These are phyloP conservation scores for Dasypolia templi DNA, from an alignment of 2,888 invertebrate species.

Conservation along the genomic window DNA sequence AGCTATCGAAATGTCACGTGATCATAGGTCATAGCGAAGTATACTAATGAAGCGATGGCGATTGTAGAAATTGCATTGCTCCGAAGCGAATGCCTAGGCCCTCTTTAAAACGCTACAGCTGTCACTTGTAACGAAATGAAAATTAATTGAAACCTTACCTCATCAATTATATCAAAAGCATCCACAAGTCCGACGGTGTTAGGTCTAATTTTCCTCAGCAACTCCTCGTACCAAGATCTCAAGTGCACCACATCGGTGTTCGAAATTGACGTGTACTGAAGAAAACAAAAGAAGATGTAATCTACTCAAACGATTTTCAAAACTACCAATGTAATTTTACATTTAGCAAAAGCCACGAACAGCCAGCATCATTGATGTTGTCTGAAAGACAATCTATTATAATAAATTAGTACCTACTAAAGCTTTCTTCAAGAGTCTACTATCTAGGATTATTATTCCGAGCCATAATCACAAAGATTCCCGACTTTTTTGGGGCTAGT, in stretches of 20 bases:
- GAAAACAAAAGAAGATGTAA: constrained; percentile 54
- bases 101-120: too few species aligned
- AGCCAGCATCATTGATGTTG: not conserved
- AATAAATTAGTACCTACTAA: not conserved
- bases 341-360: not conserved
- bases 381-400: not conserved
- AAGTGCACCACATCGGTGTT: constrained; percentile 87
- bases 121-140: too few species aligned
- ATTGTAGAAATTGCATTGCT: too few species aligned
- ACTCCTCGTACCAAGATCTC: constrained; percentile 92
- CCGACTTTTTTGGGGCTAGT: not conserved
- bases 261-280: constrained; percentile 91
- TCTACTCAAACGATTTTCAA: not conserved
- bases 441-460: not conserved
- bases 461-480: not conserved
- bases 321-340: not conserved
- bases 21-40: too few species aligned
- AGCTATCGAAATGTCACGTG: too few species aligned
- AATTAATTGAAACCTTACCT: constrained; percentile 86
- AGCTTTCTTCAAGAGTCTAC: not conserved
- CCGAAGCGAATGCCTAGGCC: too few species aligned
- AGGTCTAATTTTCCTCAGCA: constrained; percentile 93
- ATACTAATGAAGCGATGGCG: too few species aligned
- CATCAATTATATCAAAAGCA: constrained; percentile 96
- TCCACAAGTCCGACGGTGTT: constrained; percentile 97